Conservation (phyloP, 1,140 invertebrate species). For the Cataglyphis hispanica region DNA sequence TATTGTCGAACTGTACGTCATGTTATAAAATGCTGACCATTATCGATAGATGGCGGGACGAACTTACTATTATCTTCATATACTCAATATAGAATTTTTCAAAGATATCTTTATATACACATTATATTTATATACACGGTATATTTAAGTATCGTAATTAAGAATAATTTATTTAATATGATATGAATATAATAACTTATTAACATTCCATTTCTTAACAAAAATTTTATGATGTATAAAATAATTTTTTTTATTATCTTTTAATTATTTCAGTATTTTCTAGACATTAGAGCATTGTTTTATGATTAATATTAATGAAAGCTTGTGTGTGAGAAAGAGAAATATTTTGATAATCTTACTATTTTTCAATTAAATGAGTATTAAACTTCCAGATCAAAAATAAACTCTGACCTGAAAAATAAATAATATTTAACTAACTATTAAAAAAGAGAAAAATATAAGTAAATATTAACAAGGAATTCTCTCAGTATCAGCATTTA, state of each 20-base stretch:
- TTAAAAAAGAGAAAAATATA: too few species aligned
- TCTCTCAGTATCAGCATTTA: neutral
- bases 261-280: neutral
- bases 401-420: too few species aligned
- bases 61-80: neutral
- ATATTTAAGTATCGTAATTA: neutral
- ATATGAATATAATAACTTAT: too few species aligned
- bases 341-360: too few species aligned
- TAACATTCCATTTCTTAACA: too few species aligned
- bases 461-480: too few species aligned
- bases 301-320: neutral
- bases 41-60: slow-evolving; percentile 35
- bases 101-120: neutral
- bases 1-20: slow-evolving; percentile 10
- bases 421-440: too few species aligned
- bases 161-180: neutral
- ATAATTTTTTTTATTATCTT: neutral
- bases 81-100: neutral
- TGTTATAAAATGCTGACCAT: slow-evolving; percentile 9
- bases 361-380: too few species aligned
- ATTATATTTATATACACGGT: too few species aligned
- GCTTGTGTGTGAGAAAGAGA: too few species aligned
- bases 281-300: neutral
- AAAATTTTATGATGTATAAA: too few species aligned
- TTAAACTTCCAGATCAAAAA: neutral